Conservation (phyloP, 23 tunicate genomes). For the Clavelina lepadiformis region DNA sequence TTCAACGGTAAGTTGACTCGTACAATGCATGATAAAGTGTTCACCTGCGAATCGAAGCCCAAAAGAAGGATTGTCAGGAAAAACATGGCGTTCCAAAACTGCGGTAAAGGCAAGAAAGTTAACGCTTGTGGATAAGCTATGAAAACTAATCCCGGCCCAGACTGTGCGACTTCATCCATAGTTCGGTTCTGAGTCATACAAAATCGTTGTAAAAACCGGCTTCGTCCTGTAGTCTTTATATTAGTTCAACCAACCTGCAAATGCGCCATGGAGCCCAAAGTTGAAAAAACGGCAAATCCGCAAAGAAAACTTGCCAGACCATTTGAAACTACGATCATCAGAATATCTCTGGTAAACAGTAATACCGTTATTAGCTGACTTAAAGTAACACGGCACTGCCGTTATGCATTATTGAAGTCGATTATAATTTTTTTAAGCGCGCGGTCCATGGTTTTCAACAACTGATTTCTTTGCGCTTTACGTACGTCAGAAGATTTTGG, state of each 20-base stretch:
- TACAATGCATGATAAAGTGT: background rate
- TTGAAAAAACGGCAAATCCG: constrained; percentile 40
- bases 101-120: too few species aligned
- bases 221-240: background rate
- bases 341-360: constrained; percentile 11
- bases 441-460: background rate
- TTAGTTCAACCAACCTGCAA: constrained; percentile 7
- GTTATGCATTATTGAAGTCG: background rate
- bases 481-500: constrained; percentile 54
- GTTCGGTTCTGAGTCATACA: background rate
- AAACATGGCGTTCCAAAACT: constrained; percentile 4
- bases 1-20: background rate
- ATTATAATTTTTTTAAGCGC: too few species aligned
- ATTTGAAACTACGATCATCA: constrained; percentile 11
- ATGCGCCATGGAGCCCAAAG: constrained; percentile 37
- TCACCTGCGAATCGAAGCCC: constrained; percentile 8
- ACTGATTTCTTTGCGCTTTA: background rate
- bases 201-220: background rate
- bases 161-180: background rate
- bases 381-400: background rate
- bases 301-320: constrained; percentile 18
- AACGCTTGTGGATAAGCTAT: too few species aligned
- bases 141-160: constrained; percentile 3
- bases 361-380: background rate
- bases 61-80: background rate